phyloP scores from a whole-genome alignment of 2,888 invertebrate genomes.

The Creontiades dilutus region DNA sequence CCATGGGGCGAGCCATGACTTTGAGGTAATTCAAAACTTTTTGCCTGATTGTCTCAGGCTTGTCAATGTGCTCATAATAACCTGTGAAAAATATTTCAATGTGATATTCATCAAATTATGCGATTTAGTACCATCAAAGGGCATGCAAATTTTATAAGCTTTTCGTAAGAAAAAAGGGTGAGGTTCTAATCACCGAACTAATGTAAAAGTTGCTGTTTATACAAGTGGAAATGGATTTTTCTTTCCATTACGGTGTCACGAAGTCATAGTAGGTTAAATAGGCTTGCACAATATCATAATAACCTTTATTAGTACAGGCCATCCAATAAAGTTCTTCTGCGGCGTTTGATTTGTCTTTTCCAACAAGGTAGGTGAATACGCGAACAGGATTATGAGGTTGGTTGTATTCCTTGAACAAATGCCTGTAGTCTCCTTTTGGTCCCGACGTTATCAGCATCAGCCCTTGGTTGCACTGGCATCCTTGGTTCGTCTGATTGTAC shows the following conservation, averaged over 20 bases:
- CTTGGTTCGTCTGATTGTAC: constrained; percentile 91
- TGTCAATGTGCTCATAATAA: constrained; percentile 93
- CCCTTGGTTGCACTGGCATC: constrained; percentile 97
- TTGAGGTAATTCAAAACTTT: constrained; percentile 96
- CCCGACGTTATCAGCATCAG: constrained; percentile 98
- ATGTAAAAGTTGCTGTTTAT: background rate
- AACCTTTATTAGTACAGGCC: constrained; percentile 98
- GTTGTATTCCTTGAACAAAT: constrained; percentile 89
- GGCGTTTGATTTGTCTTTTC: constrained; percentile 93
- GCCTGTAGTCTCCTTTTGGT: constrained; percentile 85
- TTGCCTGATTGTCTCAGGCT: constrained; percentile 91
- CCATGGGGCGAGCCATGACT: constrained; percentile 97
- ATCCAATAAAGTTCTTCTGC: constrained; percentile 91
- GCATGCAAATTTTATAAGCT: no score
- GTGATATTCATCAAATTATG: no score
- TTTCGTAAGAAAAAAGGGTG: no score
- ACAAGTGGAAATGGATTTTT: no score
- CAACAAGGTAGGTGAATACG: constrained; percentile 97
- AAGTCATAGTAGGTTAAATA: no score
- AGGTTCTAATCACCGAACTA: no score
- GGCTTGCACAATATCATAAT: background rate
- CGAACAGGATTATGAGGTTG: constrained; percentile 96
- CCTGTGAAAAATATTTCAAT: constrained; percentile 81
- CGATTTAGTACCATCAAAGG: no score
- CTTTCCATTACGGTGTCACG: no score